Evolutionary conservation across 2,113 vertebrate species (phyloP), one percentile per base, ranked within the genome.

Genomic region (Apus apus): DNA sequence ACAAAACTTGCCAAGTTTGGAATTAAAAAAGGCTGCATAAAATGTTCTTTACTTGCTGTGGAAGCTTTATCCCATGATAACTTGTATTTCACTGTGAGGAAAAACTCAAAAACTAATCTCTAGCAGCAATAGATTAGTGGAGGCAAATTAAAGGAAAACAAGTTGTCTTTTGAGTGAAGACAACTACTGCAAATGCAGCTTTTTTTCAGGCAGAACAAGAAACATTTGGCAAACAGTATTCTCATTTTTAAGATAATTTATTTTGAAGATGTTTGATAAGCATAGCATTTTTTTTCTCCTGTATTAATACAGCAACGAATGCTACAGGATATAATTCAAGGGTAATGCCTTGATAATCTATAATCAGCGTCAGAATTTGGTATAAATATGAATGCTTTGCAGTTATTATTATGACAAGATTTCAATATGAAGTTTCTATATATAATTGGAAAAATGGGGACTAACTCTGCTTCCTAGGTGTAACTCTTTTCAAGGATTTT

Each of bases 101-200:
- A 81, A 80, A 38, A 75, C 27, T 76, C 64, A 90, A 94, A 93
- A 87, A 72, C 60, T 83, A 95, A 87, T 75, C 54, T 79, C 32
- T 25, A 51, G 26, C 36, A 90, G 30, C 27, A 88, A 68, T 6
- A 70, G 53, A 73, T 86, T 60, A 85, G 32, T 64, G 38, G 16
- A 88, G n/a, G n/a, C 29, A 91, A 94, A 95, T 78, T 38, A 94
- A 78, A 91, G 23, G 27, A 83, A 87, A 83, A 45, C 3, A 67
- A 50, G 10, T 68, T 92, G 36, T 6, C 23, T 74, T 93, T 32
- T 73, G 14, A 90, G 7, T 73, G 22, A 68, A 79, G 6, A 85
- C 60, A 72, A 15, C 10, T 54, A n/a, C 27, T 53, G 27, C 79
- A 89, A 78, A 65, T 18, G 6, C 20, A 73, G 7, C 32, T 74